These are phyloP conservation scores for Chrysocyon brachyurus DNA, from an alignment of 2,797 vertebrate genomes.

Conservation along the genomic window DNA sequence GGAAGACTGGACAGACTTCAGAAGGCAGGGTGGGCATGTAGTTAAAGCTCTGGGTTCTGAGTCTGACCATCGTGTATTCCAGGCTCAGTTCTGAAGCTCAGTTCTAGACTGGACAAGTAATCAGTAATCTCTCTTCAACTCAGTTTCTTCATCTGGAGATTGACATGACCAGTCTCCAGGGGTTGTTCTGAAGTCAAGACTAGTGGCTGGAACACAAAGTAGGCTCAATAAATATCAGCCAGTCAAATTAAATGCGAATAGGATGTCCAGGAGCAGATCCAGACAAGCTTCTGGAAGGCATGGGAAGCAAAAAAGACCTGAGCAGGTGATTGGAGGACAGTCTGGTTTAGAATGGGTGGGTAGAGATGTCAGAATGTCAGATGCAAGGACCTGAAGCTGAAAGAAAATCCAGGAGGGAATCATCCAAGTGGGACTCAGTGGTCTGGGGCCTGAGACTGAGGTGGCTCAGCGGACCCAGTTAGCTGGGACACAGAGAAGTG, in stretches of 20 bases:
- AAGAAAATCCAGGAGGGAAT: background rate
- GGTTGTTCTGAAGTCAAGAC: background rate
- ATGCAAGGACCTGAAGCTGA: background rate
- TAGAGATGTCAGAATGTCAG: background rate
- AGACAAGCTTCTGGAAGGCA: constrained; percentile 44
- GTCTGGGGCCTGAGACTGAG: background rate
- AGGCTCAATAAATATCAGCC: background rate
- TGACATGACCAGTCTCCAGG: background rate
- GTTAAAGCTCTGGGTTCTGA: background rate
- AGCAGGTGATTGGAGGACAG: background rate
- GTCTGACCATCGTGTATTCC: background rate
- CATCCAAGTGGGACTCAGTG: background rate
- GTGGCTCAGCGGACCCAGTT: background rate
- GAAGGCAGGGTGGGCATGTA: background rate
- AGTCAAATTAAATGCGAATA: constrained; percentile 32
- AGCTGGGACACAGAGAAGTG: background rate
- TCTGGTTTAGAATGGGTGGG: background rate
- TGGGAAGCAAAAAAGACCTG: background rate
- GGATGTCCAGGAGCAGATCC: background rate
- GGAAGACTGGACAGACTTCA: background rate
- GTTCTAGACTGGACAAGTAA: background rate
- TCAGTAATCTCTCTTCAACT: background rate
- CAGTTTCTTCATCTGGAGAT: constrained; percentile 3
- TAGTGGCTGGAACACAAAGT: background rate
- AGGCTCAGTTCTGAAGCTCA: constrained; percentile 32